Evolutionary conservation across 2,888 invertebrate genomes (phyloP).

Genomic region (Drosophila putrida): DNA sequence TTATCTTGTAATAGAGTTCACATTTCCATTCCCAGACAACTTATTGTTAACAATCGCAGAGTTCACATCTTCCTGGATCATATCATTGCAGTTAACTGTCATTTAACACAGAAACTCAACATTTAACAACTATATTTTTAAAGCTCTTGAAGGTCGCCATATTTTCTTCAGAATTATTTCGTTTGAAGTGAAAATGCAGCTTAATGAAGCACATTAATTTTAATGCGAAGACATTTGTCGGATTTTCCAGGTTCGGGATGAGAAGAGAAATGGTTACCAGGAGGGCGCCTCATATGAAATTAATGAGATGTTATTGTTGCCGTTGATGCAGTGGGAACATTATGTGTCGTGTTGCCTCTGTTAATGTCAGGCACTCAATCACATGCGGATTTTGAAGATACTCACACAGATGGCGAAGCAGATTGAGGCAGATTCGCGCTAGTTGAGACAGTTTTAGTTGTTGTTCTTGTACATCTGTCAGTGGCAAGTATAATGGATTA

Average conservation of each 20-base stretch:
- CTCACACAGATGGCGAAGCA: background rate
- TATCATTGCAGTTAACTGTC: background rate
- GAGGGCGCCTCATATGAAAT: conserved; percentile 50
- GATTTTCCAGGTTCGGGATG: conserved; percentile 7
- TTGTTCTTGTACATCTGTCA: conserved; percentile 4
- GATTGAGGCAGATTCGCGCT: conserved; percentile 31
- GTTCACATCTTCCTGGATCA: background rate
- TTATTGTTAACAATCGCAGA: too few relatives aligned
- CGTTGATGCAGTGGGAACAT: conserved; percentile 43
- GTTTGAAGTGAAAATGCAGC: conserved; percentile 29
- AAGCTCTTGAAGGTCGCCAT: conserved; percentile 1
- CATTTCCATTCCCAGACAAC: too few relatives aligned
- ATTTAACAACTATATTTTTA: background rate
- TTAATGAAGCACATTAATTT: conserved; percentile 75
- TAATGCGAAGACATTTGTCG: conserved; percentile 56
- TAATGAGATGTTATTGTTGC: conserved; percentile 59
- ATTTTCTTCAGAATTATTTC: conserved; percentile 13
- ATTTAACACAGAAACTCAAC: background rate
- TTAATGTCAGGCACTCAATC: conserved; percentile 69
- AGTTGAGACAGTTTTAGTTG: conserved; percentile 8
- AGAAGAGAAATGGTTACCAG: conserved; percentile 2
- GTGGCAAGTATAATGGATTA: conserved; percentile 15
- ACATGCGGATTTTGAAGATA: conserved; percentile 40
- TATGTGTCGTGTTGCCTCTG: conserved; percentile 47
- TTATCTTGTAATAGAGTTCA: too few relatives aligned